Evolutionary conservation across 2,113 vertebrate genomes (phyloP), one percentile per base, ranked within the genome.

Genomic region (Tauraco erythrolophus): DNA sequence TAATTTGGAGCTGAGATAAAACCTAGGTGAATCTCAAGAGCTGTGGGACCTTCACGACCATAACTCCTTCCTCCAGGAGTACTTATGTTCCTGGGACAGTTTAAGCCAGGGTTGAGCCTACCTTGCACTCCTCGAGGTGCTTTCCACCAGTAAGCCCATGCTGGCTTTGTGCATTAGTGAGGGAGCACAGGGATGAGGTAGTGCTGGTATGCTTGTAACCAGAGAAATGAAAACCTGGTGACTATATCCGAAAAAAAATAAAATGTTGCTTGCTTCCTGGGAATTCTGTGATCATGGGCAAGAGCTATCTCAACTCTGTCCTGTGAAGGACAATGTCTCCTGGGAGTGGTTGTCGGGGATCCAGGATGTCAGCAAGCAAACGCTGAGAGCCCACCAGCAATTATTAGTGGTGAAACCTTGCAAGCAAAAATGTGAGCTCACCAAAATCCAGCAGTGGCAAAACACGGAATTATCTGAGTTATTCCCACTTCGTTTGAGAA

Each of bases 161-260:
- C 37, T 57, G 68, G n/a, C 43, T 46, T 56, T 39, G 28, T 84
- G 23, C 3, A 2, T 13, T 21, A 62, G 33, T 6, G 8, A 37
- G 56, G 1, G 8, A 68, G n/a, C 6, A 1, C 15, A 8, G 45
- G 14, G 45, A 18, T 0, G 2, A n/a, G 8, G 72, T 5, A n/a
- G 31, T 19, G 37, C 19, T 4, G 3, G 14, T 1, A 28, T 30
- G 54, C 60, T 61, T 16, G 0, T 16, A 61, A 19, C 17, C 14
- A 23, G 37, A 24, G 41, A 70, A 39, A 18, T 41, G 35, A 11
- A 64, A 13, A 28, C 24, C 19, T 23, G 19, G 13, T 50, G 35
- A 43, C 6, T 0, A 0, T 12, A 25, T 13, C 31, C 35, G 62
- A 74, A 45, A n/a, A 8, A 45, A 50, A n/a, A 50, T 4, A 33